Evolutionary conservation across 2,797 vertebrate species (phyloP).

Genomic region (Tadarida brasiliensis): DNA sequence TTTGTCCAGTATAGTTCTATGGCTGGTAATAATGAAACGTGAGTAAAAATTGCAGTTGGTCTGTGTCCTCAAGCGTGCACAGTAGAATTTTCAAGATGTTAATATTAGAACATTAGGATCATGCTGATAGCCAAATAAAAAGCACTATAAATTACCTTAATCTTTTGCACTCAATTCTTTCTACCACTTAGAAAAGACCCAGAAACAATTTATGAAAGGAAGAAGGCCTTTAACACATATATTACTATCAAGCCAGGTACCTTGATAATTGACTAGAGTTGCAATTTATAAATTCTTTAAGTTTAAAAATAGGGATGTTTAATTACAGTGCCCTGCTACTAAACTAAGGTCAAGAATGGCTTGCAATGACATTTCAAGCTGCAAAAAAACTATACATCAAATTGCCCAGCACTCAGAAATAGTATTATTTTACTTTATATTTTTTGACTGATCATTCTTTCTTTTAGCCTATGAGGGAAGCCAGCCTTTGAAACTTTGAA

Average conservation of each 20-base stretch:
- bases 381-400: background rate
- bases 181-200: background rate
- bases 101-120: background rate
- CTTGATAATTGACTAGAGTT: background rate
- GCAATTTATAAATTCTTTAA: background rate
- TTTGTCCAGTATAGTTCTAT: background rate
- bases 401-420: background rate
- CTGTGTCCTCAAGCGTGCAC: background rate
- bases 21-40: background rate
- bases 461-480: background rate
- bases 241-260: background rate
- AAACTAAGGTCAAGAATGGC: background rate
- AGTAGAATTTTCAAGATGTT: background rate
- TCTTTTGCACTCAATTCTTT: background rate
- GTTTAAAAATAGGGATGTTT: background rate
- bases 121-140: background rate
- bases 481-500: background rate
- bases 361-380: background rate
- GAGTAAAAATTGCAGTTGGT: background rate
- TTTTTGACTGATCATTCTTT: background rate
- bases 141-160: background rate
- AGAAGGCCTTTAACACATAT: background rate
- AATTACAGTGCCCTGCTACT: background rate
- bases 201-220: background rate
- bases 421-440: background rate